Percentiles rank a stretch among this genome's conserved stretches.
Evolutionary conservation across 2,797 vertebrate species (phyloP).

Genomic region (Sebastes melanostomus): DNA sequence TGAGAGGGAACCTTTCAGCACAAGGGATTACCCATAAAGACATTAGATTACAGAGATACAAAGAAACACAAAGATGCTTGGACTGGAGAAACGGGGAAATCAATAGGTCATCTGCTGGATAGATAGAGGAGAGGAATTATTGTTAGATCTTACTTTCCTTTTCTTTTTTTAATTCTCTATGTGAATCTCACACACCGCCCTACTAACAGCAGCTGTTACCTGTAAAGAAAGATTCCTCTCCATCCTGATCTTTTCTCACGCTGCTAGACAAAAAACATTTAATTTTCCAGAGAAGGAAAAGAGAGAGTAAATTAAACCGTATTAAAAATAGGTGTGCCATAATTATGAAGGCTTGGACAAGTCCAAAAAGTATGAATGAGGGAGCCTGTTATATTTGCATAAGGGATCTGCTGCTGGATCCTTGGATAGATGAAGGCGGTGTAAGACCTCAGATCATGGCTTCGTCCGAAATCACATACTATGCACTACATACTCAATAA

Average conservation of each 20-base stretch:
- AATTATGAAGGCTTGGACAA: neutral
- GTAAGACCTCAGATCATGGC: too few species aligned
- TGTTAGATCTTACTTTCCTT: neutral
- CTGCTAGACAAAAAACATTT: neutral
- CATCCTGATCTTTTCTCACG: neutral
- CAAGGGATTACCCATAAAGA: constrained; percentile 31
- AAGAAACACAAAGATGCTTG: constrained; percentile 15
- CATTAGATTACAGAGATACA: constrained; percentile 24
- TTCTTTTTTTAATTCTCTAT: neutral
- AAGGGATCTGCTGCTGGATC: neutral
- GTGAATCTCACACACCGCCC: neutral
- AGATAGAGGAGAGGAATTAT: neutral
- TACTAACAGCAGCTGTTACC: neutral
- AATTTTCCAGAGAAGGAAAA: neutral
- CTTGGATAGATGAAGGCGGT: neutral
- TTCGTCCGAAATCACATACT: too few species aligned
- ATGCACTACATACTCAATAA: too few species aligned
- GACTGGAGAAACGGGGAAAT: constrained; percentile 27
- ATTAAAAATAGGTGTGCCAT: too few species aligned
- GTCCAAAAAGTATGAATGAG: neutral
- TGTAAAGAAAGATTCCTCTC: neutral
- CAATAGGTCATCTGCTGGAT: constrained; percentile 22
- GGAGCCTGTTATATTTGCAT: neutral
- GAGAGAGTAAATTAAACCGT: neutral
- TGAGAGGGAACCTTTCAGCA: neutral